Conservation (phyloP, 1,140 invertebrate species). For the Procambarus virginalis region DNA sequence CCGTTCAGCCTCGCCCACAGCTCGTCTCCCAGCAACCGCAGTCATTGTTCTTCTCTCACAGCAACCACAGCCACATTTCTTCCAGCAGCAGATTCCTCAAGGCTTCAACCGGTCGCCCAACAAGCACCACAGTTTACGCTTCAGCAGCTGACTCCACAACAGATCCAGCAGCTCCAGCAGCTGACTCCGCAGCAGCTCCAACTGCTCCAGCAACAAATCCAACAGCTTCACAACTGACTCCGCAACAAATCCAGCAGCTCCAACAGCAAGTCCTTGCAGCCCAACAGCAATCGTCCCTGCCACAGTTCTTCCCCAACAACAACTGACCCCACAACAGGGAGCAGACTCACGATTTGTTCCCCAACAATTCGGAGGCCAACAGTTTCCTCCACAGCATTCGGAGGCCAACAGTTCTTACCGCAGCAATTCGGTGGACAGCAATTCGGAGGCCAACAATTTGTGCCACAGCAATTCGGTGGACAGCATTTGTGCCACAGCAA, state of each 20-base stretch:
- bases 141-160: constrained; percentile 54
- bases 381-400: not conserved
- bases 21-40: constrained; percentile 58
- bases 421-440: not conserved
- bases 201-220: constrained; percentile 48
- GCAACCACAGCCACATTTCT: constrained; percentile 23
- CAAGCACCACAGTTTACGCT: constrained; percentile 36
- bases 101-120: constrained; percentile 12
- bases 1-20: constrained; percentile 24
- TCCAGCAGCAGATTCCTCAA: constrained; percentile 29
- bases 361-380: not conserved
- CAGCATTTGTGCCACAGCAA: too few relatives aligned
- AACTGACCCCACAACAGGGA: constrained; percentile 11
- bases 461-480: too few relatives aligned
- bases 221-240: constrained; percentile 46
- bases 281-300: not conserved
- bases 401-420: not conserved
- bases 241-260: constrained; percentile 31
- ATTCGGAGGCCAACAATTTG: too few relatives aligned
- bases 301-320: constrained; percentile 22
- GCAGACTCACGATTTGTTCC: not conserved
- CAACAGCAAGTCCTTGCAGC: constrained; percentile 1
- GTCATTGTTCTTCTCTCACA: constrained; percentile 42
- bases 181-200: constrained; percentile 28
- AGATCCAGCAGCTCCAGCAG: constrained; percentile 13